These are phyloP conservation scores for Cabera pusaria DNA, from an alignment of 2,888 invertebrate genomes.

Conservation along the genomic window DNA sequence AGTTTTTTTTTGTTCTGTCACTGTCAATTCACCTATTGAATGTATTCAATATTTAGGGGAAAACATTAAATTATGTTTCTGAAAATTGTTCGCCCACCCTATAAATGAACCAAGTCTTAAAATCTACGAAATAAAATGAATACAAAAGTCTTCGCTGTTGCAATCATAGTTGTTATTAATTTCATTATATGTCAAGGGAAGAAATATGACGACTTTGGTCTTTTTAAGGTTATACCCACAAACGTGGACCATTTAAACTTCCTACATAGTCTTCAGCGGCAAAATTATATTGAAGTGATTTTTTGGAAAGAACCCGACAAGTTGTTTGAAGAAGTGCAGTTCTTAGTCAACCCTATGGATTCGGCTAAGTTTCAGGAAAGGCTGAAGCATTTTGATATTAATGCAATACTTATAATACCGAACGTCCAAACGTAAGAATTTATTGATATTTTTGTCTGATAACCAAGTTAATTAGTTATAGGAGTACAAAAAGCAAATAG, in stretches of 20 bases:
- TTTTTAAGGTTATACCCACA: slow-evolving; percentile 44
- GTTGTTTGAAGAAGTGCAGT: slow-evolving; percentile 49
- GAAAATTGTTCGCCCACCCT: too few species aligned
- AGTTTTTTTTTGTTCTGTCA: too few species aligned
- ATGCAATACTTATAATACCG: slow-evolving; percentile 30
- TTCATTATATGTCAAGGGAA: slow-evolving; percentile 41
- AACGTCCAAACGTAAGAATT: slow-evolving; percentile 59
- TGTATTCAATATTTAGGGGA: too few species aligned
- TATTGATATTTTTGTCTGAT: too few species aligned
- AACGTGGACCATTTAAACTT: slow-evolving; percentile 55
- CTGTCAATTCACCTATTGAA: too few species aligned
- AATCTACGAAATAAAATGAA: slow-evolving; percentile 50
- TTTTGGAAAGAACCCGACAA: slow-evolving; percentile 60
- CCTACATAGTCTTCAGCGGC: slow-evolving; percentile 48
- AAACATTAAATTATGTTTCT: too few species aligned
- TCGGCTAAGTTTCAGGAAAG: slow-evolving; percentile 49
- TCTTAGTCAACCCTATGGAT: slow-evolving; percentile 52
- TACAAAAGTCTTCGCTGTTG: slow-evolving; percentile 35
- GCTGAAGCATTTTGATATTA: slow-evolving; percentile 47
- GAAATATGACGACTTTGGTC: slow-evolving; percentile 47
- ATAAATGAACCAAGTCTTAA: too few species aligned
- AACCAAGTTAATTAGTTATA: too few species aligned
- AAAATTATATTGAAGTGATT: slow-evolving; percentile 53
- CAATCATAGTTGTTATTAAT: slow-evolving; percentile 44
- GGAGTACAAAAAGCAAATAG: too few species aligned